A percentile compares a stretch with the other conserved stretches of the same genome.
Conservation (phyloP, 2,113 vertebrate genomes). For the Lophura nycthemera region DNA sequence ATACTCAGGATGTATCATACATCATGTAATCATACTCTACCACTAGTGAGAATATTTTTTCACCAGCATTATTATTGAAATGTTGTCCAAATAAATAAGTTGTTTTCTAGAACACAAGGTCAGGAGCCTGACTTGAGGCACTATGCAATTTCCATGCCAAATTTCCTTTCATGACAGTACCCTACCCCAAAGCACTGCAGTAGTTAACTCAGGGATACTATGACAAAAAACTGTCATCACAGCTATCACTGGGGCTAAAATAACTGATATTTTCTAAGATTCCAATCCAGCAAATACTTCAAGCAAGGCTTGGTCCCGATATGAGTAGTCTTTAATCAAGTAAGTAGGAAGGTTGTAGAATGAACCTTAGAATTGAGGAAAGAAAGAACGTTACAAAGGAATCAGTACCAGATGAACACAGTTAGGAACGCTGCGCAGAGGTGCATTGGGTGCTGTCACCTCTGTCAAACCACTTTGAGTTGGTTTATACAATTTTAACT, state of each 20-base stretch:
- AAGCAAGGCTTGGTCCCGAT: not conserved
- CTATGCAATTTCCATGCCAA: not conserved
- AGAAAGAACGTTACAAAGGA: not conserved
- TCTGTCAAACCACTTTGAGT: not conserved
- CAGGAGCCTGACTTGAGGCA: not conserved
- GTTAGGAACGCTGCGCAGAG: not conserved
- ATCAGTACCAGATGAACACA: not conserved
- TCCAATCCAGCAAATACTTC: not conserved
- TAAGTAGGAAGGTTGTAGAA: not conserved
- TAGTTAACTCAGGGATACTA: not conserved
- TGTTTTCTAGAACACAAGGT: not conserved
- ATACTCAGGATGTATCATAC: not conserved
- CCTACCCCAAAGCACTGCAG: not conserved
- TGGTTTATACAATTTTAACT: not conserved
- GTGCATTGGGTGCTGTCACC: not conserved
- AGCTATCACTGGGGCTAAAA: not conserved
- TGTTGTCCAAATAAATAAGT: not conserved
- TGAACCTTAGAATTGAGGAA: not conserved
- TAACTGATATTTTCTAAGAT: not conserved
- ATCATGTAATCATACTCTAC: not conserved
- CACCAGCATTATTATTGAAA: not conserved
- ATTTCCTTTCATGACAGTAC: not conserved
- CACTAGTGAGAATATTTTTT: not conserved
- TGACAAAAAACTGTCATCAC: not conserved
- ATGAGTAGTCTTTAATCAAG: not conserved